Percentiles rank a stretch among this genome's conserved stretches.
Conservation (phyloP, 1,140 invertebrate species). For the Drosophila varians region DNA sequence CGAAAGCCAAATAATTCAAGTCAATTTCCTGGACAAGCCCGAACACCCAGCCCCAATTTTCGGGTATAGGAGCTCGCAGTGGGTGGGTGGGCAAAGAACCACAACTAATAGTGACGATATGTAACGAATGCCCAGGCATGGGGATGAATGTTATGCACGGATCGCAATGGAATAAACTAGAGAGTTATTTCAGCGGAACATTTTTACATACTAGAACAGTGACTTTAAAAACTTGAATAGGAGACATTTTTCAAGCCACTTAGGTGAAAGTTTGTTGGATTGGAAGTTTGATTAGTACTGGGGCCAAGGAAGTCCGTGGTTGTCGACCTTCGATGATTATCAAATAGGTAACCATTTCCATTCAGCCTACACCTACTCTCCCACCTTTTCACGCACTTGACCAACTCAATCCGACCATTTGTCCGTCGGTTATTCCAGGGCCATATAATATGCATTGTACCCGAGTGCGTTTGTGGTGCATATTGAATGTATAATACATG, state of each 20-base stretch:
- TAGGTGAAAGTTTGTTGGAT: no score
- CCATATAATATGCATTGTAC: constrained; percentile 29
- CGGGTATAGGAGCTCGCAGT: background rate
- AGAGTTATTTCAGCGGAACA: background rate
- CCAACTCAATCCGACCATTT: background rate
- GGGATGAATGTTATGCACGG: background rate
- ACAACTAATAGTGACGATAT: constrained; percentile 14
- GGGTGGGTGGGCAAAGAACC: constrained; percentile 1
- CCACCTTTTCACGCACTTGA: background rate
- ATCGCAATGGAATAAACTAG: background rate
- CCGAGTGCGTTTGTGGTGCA: constrained; percentile 19
- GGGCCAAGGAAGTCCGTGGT: no score
- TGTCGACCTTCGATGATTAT: constrained; percentile 13
- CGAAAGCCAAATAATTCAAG: constrained; percentile 54
- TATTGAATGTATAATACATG: constrained; percentile 54
- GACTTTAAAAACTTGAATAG: no score
- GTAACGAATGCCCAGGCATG: background rate
- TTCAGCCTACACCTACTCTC: background rate
- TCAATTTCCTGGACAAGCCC: constrained; percentile 51
- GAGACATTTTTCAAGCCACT: background rate
- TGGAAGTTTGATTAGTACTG: no score
- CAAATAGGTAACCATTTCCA: constrained; percentile 22
- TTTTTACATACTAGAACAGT: no score
- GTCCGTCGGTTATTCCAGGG: background rate
- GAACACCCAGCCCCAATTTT: background rate